Conservation (phyloP, 2,113 vertebrate species). For the Dicentrarchus labrax region DNA sequence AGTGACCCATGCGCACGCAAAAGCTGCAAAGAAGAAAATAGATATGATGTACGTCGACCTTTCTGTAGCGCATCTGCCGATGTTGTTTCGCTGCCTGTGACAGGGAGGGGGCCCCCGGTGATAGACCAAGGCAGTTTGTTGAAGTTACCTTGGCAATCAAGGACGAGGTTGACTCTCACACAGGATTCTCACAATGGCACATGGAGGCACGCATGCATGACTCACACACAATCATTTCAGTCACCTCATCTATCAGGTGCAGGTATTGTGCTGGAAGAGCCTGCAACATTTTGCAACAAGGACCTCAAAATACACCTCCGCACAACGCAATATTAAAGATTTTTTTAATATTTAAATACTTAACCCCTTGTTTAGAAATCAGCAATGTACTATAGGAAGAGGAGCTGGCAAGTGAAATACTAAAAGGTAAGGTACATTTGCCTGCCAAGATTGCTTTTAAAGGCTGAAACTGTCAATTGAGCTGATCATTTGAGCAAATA, state of each 20-base stretch:
- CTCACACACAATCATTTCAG: background rate
- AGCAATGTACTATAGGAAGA: background rate
- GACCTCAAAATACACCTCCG: background rate
- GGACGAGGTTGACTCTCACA: constrained; percentile 30
- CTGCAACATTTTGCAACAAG: background rate
- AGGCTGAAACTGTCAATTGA: background rate
- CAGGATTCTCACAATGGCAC: background rate
- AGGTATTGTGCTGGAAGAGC: background rate
- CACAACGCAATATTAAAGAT: background rate
- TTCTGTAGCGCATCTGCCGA: background rate
- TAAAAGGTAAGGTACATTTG: background rate
- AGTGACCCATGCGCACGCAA: background rate
- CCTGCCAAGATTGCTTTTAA: background rate
- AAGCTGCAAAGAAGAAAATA: background rate
- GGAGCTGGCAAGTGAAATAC: background rate
- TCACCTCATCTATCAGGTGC: background rate
- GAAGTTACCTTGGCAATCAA: constrained; percentile 46
- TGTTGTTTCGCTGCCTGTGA: background rate
- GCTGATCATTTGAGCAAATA: background rate
- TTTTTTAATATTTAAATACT: background rate
- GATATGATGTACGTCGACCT: background rate
- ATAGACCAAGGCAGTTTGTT: constrained; percentile 10
- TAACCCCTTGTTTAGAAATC: background rate
- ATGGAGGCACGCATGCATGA: background rate
- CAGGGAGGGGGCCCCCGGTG: background rate